phyloP scores from a whole-genome alignment of 2,888 invertebrate species.

The Meliscaeva auricollis region DNA sequence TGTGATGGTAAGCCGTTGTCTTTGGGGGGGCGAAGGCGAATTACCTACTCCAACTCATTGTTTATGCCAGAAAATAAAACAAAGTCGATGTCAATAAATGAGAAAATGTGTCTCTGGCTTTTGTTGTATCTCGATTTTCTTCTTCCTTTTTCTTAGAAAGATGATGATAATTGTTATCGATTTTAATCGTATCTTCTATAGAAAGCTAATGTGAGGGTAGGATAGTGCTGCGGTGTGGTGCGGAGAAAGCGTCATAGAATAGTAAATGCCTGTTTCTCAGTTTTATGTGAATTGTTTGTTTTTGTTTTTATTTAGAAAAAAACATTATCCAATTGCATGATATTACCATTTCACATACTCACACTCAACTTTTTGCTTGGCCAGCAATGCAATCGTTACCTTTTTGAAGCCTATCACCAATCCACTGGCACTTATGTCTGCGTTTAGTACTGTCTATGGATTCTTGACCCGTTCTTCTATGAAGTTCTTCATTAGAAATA shows the following conservation, averaged over 20 bases:
- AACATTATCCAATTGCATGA: constrained; percentile 4
- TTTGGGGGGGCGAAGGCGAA: no score
- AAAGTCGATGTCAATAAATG: constrained; percentile 7
- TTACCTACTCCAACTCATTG: not conserved
- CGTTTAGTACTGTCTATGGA: no score
- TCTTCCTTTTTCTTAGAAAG: constrained; percentile 20
- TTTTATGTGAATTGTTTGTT: constrained; percentile 39
- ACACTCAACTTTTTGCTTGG: not conserved
- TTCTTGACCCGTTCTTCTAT: no score
- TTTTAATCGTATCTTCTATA: constrained; percentile 66
- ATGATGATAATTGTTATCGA: constrained; percentile 66
- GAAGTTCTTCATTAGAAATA: no score
- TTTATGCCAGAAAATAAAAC: constrained; percentile 2
- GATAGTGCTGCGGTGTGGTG: constrained; percentile 3
- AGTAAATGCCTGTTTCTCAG: not conserved
- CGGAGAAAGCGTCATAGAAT: no score
- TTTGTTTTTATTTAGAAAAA: constrained; percentile 6
- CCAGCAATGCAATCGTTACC: no score
- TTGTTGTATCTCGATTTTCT: constrained; percentile 7
- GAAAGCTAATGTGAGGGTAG: no score
- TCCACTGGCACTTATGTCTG: no score
- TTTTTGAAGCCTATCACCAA: no score
- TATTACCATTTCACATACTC: constrained; percentile 5
- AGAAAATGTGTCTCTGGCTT: constrained; percentile 30
- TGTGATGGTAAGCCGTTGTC: constrained; percentile 44